These are phyloP conservation scores for Podiceps cristatus DNA, from an alignment of 2,113 vertebrate genomes.

Conservation along the genomic window DNA sequence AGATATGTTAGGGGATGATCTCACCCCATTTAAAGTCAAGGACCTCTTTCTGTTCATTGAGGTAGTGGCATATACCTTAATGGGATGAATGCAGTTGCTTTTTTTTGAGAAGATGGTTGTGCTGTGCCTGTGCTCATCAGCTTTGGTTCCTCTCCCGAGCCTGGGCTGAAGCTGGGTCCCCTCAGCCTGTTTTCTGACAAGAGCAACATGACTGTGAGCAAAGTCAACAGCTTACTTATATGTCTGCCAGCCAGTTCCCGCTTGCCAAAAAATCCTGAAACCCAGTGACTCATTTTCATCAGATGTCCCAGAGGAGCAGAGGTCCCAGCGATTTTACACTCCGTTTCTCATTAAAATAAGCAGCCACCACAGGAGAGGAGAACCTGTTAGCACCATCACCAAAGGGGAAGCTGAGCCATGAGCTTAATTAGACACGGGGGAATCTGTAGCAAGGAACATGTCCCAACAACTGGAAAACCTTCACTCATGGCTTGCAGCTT, in stretches of 20 bases:
- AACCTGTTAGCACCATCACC: slow-evolving; percentile 34
- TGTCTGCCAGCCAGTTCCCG: neutral
- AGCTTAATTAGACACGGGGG: slow-evolving; percentile 13
- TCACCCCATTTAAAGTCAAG: neutral
- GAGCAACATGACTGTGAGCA: neutral
- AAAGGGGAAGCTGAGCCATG: neutral
- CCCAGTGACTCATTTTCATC: slow-evolving; percentile 18
- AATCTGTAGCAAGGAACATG: neutral
- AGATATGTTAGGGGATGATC: neutral
- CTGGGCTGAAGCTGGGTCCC: neutral
- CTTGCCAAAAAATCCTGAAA: slow-evolving; percentile 19
- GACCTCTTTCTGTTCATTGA: neutral
- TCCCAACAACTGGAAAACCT: slow-evolving; percentile 25
- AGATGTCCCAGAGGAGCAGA: slow-evolving; percentile 2
- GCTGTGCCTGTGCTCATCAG: accelerated
- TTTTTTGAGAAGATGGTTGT: neutral
- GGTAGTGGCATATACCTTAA: neutral
- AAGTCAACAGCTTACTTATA: neutral
- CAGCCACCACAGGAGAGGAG: neutral
- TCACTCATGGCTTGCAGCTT: neutral
- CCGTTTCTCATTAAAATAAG: slow-evolving; percentile 28
- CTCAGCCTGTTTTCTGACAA: neutral
- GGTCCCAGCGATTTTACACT: slow-evolving; percentile 13
- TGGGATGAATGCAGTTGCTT: neutral
- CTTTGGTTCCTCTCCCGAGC: neutral